Evolutionary conservation across 2,888 invertebrate species (phyloP).

Genomic region (Pandemis cinnamomeana): DNA sequence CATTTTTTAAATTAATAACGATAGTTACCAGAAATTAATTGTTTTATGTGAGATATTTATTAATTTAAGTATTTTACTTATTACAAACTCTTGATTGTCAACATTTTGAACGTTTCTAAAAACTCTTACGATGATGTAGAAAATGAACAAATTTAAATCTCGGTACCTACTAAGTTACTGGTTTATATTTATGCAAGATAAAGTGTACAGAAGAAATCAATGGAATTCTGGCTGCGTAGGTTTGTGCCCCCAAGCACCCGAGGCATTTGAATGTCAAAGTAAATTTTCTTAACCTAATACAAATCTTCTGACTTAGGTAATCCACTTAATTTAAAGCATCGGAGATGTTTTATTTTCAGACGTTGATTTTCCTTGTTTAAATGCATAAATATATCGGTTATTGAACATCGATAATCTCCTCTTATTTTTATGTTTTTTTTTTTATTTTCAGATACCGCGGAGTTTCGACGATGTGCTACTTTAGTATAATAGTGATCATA

Average conservation of each 20-base stretch:
- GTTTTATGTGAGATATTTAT: too few relatives aligned
- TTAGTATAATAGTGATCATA: constrained; percentile 73
- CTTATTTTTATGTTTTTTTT: neutral
- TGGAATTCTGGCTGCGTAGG: constrained; percentile 19
- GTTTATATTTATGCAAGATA: neutral
- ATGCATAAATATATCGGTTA: neutral
- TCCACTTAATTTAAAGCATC: constrained; percentile 6
- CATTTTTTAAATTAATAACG: too few relatives aligned
- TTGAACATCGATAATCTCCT: neutral
- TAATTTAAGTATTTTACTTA: neutral
- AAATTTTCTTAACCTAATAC: constrained; percentile 22
- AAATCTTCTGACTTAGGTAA: constrained; percentile 16
- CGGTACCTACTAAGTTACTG: neutral
- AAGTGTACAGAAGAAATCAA: constrained; percentile 6
- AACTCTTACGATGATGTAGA: too few relatives aligned
- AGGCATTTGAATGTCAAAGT: constrained; percentile 30
- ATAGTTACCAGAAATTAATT: neutral
- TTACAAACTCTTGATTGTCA: neutral
- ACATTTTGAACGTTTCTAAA: neutral
- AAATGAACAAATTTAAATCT: too few relatives aligned
- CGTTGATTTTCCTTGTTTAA: neutral
- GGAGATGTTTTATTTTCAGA: neutral
- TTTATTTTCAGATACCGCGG: constrained; percentile 59
- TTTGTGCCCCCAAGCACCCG: constrained; percentile 23
- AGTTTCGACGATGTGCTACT: constrained; percentile 63